phyloP scores from a whole-genome alignment of 1,140 invertebrate genomes.

The Meteorus sp. region DNA sequence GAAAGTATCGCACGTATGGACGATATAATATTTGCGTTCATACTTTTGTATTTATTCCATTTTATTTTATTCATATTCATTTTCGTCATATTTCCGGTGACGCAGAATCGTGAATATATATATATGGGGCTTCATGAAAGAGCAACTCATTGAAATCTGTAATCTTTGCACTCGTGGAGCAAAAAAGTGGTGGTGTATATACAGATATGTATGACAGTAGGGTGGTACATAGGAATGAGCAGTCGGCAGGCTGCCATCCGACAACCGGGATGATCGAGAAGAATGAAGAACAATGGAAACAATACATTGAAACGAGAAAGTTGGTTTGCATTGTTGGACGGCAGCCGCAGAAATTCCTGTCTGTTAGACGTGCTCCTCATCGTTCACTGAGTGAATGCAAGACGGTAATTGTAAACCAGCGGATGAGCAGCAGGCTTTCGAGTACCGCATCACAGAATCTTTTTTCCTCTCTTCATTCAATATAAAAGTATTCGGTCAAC shows the following conservation, averaged over 20 bases:
- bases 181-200: neutral
- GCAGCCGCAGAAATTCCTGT: constrained; percentile 27
- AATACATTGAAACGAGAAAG: constrained; percentile 54
- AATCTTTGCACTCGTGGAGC: constrained; percentile 23
- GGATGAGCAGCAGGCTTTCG: constrained; percentile 41
- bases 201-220: neutral
- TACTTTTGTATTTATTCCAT: too few relatives aligned
- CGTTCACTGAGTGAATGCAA: constrained; percentile 36
- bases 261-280: constrained; percentile 34
- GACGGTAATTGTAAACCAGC: constrained; percentile 41
- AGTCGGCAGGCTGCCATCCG: constrained; percentile 25
- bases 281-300: constrained; percentile 49
- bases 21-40: too few relatives aligned
- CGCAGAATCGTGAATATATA: neutral
- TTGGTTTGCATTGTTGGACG: constrained; percentile 54
- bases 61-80: too few relatives aligned
- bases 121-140: constrained; percentile 13
- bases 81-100: too few relatives aligned
- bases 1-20: too few relatives aligned
- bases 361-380: constrained; percentile 23
- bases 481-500: constrained; percentile 10
- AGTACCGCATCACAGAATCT: too few relatives aligned
- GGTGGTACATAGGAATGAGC: constrained; percentile 11
- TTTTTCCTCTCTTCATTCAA: constrained; percentile 12
- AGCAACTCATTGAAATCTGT: constrained; percentile 26